Base-by-base conservation (phyloP, 2,113 vertebrate species). In the Nothocercus julius region DNA sequence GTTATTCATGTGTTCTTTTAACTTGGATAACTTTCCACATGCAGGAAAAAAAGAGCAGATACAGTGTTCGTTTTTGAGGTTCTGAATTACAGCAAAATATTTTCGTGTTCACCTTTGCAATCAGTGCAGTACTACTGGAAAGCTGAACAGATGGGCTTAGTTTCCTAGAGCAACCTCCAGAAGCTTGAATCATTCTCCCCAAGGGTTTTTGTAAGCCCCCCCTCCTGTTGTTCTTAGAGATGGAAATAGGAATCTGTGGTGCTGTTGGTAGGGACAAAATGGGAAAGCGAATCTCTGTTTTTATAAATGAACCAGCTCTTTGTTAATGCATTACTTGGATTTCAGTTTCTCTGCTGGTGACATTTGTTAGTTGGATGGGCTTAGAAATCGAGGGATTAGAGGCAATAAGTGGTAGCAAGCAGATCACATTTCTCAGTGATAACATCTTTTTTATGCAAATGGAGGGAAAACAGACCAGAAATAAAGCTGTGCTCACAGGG, bases 381-480 rank as follows among this genome's bases (percentile, higher is more conserved):
- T 96, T 86, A 87, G 90, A 86, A 94, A 87, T 15, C 40, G 76
- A 93, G 69, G 76, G 85, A 73, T 92, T 90, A 95, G 47, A 58
- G 27, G 49, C 69, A 95, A 11, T 73, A 91, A 69, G 49, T 69
- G 66, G 51, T 49, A 86, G 62, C 0, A 0, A 93, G 69, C 51
- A 88, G 85, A 75, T 88, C 61, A 90, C 1, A 19, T 90, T 68
- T 69, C 82, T 92, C 53, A 7, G 62, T 40, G 81, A 22, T 66
- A 83, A 80, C 73, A 42, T 83, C 66, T 70, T 40, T 15, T 89
- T 95, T 85, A 79, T 82, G 72, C 77, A 93, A 34, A 79, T 75
- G 3, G 45, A 56, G 22, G 40, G 62, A 67, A 89, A 82, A 77
- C 63, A 70, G 75, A 68, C 51, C 36, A 59, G 67, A 69, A 93